phyloP scores from a whole-genome alignment of 2,797 vertebrate genomes.

The Coluber constrictor region DNA sequence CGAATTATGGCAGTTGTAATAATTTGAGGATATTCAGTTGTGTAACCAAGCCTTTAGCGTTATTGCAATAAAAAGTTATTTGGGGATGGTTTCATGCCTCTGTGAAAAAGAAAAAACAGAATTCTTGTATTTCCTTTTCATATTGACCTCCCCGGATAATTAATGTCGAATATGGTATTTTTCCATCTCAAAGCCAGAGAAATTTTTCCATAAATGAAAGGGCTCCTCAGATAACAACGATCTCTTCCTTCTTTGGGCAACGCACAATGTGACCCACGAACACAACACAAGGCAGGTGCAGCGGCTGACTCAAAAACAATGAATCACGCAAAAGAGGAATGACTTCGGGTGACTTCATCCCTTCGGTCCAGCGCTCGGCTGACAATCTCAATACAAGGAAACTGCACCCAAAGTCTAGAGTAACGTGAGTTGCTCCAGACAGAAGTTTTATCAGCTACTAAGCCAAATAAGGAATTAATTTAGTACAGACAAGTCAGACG shows the following conservation, averaged over 20 bases:
- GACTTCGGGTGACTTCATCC: conserved; percentile 42
- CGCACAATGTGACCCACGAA: background rate
- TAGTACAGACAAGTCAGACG: conserved; percentile 35
- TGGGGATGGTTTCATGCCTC: background rate
- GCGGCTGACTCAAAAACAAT: background rate
- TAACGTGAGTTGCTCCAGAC: conserved; percentile 47
- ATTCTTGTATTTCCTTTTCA: background rate
- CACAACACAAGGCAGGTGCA: conserved; percentile 1
- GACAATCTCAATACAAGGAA: conserved; percentile 66
- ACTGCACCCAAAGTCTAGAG: conserved; percentile 60
- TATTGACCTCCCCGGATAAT: conserved; percentile 16
- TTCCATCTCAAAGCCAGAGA: background rate
- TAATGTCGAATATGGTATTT: background rate
- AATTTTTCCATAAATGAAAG: background rate
- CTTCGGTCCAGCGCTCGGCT: conserved; percentile 42
- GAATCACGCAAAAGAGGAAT: background rate
- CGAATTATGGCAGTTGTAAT: no score
- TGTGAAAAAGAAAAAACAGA: background rate
- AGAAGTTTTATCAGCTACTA: conserved; percentile 56
- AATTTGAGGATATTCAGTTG: background rate
- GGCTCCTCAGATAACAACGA: background rate
- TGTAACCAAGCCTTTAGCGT: background rate
- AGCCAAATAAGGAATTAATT: conserved; percentile 62
- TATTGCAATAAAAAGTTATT: background rate
- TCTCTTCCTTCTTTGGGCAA: background rate